Base-by-base conservation (phyloP, 2,888 invertebrate species). In the Phalangium opilio region DNA sequence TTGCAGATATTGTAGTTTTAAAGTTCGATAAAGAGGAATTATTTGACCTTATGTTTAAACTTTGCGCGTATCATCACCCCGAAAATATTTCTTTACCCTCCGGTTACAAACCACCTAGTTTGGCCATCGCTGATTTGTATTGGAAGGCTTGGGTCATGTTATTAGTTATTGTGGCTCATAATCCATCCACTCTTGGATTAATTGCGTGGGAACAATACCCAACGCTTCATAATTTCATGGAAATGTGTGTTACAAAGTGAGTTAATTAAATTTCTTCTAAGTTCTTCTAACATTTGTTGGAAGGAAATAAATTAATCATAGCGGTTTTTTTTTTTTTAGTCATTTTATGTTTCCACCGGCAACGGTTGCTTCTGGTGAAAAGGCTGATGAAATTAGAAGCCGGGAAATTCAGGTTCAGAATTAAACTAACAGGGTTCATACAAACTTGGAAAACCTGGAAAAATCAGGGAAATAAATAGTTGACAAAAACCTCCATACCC, bases 81-180 rank as follows among this genome's bases (percentile, higher is more conserved):
- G 91, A 91, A 59, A 89, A 87, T 62, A 89, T 91, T 58, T 77
- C 78, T 3, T 70, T 93, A 49, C 93, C 95, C 0, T 65, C 76
- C 12, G 86, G 77, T 8, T 84, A 83, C 64, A 73, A 71, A n/a
- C 81, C 91, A 0, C 93, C 93, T 0, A 78, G 79, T 56, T 70
- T 95, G 60, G 91, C 89, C 2, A 89, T 95, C 60, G 79, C 85
- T n/a, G 79, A 80, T 50, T 71, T 84, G 47, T 95, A 91, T 67
- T 95, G 95, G 95, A 90, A 90, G 67, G 82, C 83, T 17, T 93
- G 93, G 91, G 71, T 77, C 35, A 78, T 87, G 61, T 70, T 95
- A 57, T 68, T 89, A 38, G 82, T 91, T 68, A 70, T 95, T 54
- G 81, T 85, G 14, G 89, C 93, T 0, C 91, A 91, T 68, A 95